phyloP scores from a whole-genome alignment of 2,113 vertebrate species.

The Kryptolebias marmoratus region DNA sequence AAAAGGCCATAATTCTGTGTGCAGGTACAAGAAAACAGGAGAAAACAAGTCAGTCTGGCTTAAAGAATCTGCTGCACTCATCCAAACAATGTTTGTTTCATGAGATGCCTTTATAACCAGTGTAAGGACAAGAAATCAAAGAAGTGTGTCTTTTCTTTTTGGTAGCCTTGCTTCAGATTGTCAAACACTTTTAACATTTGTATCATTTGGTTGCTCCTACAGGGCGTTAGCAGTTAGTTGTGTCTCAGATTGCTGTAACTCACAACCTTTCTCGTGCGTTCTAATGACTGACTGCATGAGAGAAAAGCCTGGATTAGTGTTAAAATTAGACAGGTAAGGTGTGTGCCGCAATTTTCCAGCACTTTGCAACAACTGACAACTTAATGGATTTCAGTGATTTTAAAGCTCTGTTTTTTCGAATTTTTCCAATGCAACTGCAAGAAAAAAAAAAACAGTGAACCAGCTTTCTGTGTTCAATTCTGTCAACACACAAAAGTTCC shows the following conservation, averaged over 20 bases:
- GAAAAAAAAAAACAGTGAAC: slow-evolving; percentile 25
- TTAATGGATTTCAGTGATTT: slow-evolving; percentile 68
- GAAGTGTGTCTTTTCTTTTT: background rate
- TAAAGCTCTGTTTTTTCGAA: slow-evolving; percentile 32
- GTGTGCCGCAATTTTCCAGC: slow-evolving; percentile 5
- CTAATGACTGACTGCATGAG: slow-evolving; percentile 10
- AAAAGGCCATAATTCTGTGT: slow-evolving; percentile 5
- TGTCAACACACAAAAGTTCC: slow-evolving; percentile 11
- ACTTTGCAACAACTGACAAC: slow-evolving; percentile 46
- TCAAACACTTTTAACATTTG: slow-evolving; percentile 50
- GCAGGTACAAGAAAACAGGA: background rate
- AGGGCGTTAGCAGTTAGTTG: background rate
- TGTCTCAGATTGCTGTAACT: slow-evolving; percentile 1
- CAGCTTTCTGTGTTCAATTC: slow-evolving; percentile 23
- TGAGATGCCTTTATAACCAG: slow-evolving; percentile 14
- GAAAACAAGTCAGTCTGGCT: background rate
- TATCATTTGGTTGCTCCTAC: slow-evolving; percentile 24
- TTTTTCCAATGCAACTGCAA: background rate
- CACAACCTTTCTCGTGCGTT: slow-evolving; percentile 13
- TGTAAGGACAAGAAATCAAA: background rate
- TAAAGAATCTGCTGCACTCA: background rate
- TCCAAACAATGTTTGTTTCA: background rate
- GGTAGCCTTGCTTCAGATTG: slow-evolving; percentile 3
- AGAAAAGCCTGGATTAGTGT: slow-evolving; percentile 33
- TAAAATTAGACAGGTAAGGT: slow-evolving; percentile 49